phyloP scores from a whole-genome alignment of 2,797 vertebrate species.

The Propithecus deckenii region DNA sequence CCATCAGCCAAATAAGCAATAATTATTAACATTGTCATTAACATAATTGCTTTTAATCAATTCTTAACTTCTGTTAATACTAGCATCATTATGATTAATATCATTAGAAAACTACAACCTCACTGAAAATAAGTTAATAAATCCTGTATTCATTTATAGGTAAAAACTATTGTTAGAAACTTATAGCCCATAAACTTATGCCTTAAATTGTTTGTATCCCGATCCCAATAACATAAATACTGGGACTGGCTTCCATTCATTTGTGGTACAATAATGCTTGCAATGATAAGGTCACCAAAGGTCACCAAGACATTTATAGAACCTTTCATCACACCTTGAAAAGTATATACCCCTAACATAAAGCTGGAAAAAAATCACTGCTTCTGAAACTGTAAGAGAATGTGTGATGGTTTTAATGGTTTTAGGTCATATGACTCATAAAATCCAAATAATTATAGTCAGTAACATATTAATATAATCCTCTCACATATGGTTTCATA shows the following conservation, averaged over 20 bases:
- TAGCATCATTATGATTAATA: neutral
- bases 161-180: neutral
- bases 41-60: neutral
- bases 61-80: neutral
- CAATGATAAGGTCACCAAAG: neutral
- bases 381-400: conserved; percentile 11
- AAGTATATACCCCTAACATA: neutral
- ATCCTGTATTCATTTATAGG: neutral
- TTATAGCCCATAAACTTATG: neutral
- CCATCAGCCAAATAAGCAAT: neutral
- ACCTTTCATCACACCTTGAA: neutral
- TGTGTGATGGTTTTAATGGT: neutral
- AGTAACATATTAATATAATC: conserved; percentile 54
- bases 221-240: neutral
- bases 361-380: neutral
- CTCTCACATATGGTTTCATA: conserved; percentile 35
- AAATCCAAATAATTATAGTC: conserved; percentile 61
- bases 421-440: conserved; percentile 59
- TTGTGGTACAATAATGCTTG: neutral
- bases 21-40: neutral
- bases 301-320: neutral
- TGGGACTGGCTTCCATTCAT: neutral
- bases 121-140: neutral
- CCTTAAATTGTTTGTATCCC: neutral
- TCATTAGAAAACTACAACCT: neutral